phyloP scores from a whole-genome alignment of 2,888 invertebrate genomes.

The Beris morrisii region DNA sequence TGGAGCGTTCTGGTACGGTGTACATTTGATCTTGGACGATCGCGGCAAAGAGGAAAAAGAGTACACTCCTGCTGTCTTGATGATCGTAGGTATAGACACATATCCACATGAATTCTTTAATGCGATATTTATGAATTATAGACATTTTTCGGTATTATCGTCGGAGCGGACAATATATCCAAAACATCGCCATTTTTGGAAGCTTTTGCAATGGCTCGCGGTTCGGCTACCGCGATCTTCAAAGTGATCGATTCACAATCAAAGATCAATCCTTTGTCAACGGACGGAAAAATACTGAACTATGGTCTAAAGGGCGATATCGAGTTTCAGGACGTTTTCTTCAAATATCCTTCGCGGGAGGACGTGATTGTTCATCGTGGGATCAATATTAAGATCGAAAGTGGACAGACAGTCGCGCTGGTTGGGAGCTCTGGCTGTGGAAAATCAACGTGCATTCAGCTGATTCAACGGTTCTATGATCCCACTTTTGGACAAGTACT shows the following conservation, averaged over 20 bases:
- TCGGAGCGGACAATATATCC: constrained; percentile 78
- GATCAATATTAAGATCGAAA: constrained; percentile 63
- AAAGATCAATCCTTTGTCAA: constrained; percentile 70
- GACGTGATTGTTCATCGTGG: constrained; percentile 73
- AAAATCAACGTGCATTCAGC: constrained; percentile 78
- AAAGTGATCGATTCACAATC: constrained; percentile 75
- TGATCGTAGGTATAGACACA: constrained; percentile 64
- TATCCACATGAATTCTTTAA: background rate
- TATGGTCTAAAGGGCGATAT: constrained; percentile 66
- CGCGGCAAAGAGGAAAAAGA: constrained; percentile 61
- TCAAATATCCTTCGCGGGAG: constrained; percentile 76
- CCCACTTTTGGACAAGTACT: constrained; percentile 61
- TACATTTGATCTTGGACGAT: constrained; percentile 69
- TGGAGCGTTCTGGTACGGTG: constrained; percentile 81
- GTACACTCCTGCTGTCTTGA: constrained; percentile 71
- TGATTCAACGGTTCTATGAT: constrained; percentile 76
- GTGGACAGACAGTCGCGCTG: constrained; percentile 72
- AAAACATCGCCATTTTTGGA: constrained; percentile 75
- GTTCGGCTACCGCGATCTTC: constrained; percentile 74
- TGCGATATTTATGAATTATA: constrained; percentile 32
- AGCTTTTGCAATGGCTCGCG: constrained; percentile 70
- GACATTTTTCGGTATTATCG: constrained; percentile 73
- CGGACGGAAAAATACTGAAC: constrained; percentile 64
- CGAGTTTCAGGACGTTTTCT: constrained; percentile 69
- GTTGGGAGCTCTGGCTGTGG: constrained; percentile 79